Percentiles rank a stretch among this genome's conserved stretches.
These are phyloP conservation scores for Cephus cinctus DNA, from an alignment of 1,140 invertebrate species.

Conservation along the genomic window DNA sequence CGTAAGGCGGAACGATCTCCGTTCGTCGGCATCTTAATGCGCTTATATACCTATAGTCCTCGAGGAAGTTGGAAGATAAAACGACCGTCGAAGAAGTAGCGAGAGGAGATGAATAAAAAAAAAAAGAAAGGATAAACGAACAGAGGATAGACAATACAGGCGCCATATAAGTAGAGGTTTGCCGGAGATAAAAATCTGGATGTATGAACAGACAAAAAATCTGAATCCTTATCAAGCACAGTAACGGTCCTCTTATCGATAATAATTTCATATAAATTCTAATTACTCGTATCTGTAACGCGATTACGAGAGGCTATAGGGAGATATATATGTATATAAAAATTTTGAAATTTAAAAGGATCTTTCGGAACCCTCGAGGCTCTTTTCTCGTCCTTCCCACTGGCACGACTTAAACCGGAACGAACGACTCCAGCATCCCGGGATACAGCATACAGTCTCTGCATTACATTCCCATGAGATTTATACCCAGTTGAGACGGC, in stretches of 20 bases:
- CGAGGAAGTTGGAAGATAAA: conserved; percentile 17
- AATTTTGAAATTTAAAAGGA: too few species aligned
- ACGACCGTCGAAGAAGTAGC: not conserved
- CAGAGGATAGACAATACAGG: conserved; percentile 24
- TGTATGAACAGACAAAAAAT: too few species aligned
- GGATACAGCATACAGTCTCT: too few species aligned
- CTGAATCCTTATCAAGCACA: too few species aligned
- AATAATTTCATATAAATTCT: too few species aligned
- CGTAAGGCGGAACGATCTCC: conserved; percentile 16
- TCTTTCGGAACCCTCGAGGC: too few species aligned
- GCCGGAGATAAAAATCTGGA: conserved; percentile 33
- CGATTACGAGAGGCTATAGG: too few species aligned
- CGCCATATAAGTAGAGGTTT: conserved; percentile 35
- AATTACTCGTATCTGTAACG: too few species aligned
- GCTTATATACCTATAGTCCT: conserved; percentile 18
- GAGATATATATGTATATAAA: too few species aligned
- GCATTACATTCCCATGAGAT: conserved; percentile 39
- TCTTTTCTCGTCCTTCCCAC: too few species aligned
- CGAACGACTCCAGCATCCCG: conserved; percentile 19
- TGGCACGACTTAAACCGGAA: too few species aligned
- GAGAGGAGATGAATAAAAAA: conserved; percentile 9
- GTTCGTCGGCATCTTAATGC: conserved; percentile 30
- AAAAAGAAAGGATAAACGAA: conserved; percentile 20
- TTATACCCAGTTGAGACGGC: conserved; percentile 29
- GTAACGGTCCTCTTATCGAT: too few species aligned